A percentile compares a stretch with the other conserved stretches of the same genome.
Evolutionary conservation across 2,797 vertebrate species (phyloP).

Genomic region (Leptodactylus fallax): DNA sequence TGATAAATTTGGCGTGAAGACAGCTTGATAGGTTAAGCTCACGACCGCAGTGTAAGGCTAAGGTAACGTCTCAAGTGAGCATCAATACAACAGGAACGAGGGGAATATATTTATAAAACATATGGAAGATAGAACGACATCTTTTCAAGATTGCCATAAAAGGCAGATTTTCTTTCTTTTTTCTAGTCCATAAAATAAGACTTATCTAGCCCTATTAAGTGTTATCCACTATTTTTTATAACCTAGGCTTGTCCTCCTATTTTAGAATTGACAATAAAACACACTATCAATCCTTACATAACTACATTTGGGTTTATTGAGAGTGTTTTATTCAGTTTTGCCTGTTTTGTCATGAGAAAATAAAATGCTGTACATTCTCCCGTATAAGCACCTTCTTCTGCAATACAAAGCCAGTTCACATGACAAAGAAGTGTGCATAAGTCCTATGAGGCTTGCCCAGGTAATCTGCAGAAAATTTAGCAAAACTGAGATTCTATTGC

Average conservation of each 20-base stretch:
- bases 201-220: slow-evolving; percentile 1
- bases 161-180: background rate
- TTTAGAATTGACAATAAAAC: background rate
- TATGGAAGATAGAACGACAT: background rate
- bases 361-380: too few species aligned
- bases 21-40: too few species aligned
- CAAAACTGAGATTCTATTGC: too few species aligned
- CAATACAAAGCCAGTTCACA: too few species aligned
- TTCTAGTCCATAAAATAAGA: background rate
- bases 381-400: too few species aligned
- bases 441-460: too few species aligned
- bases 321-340: background rate
- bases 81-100: background rate
- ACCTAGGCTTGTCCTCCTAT: background rate
- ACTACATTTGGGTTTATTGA: background rate
- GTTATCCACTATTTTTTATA: background rate
- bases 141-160: background rate
- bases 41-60: too few species aligned
- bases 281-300: background rate
- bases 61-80: background rate
- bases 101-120: background rate
- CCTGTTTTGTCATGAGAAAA: background rate
- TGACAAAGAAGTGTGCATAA: too few species aligned
- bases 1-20: too few species aligned
- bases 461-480: too few species aligned